Base-by-base conservation (phyloP, 2,888 invertebrate species). In the Drosophila paracracens region DNA sequence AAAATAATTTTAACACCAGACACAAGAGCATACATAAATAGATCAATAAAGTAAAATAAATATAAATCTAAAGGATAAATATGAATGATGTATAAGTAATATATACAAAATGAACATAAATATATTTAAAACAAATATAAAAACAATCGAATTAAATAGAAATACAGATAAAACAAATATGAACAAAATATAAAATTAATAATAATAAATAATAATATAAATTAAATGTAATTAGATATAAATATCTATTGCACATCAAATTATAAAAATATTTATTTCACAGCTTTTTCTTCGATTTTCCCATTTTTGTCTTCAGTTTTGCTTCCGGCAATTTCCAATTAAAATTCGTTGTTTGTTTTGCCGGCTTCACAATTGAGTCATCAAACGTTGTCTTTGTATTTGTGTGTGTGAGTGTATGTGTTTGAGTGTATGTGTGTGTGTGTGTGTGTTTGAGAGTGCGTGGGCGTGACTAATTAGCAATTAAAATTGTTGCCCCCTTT, bases 391-490 rank as follows among this genome's bases (percentile, higher is more conserved):
- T 21, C 16, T 21, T n/a, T 46, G 46, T 46, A 16, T 46, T 16
- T 4, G 7, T 21, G 13, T 27, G 27, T 31, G 35, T 50, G 50
- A 21, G 21, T 21, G 21, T 21, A 21, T 21, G 21, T 21, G 21
- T 21, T 21, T 21, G 21, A 21, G 21, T 21, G 21, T 21, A 2
- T 36, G 51, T 35, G 43, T 21, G 40, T 21, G 38, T 27, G 21
- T 46, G 38, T 18, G 27, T 33, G 51, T 36, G 76, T 46, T 11
- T 46, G 43, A 18, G 21, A 29, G 51, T 36, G 76, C 50, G 72
- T 61, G 74, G 86, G 88, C 85, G 85, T 88, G 81, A 86, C 88
- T 83, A 86, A 85, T 85, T 86, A 83, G 72, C 77, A 85, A 85
- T 85, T 88, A 86, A 88, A 85, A 60, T 36, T 40, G 57, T 58